These are phyloP conservation scores for Ictidomys tridecemlineatus DNA, from an alignment of 2,113 vertebrate genomes.

Conservation along the genomic window DNA sequence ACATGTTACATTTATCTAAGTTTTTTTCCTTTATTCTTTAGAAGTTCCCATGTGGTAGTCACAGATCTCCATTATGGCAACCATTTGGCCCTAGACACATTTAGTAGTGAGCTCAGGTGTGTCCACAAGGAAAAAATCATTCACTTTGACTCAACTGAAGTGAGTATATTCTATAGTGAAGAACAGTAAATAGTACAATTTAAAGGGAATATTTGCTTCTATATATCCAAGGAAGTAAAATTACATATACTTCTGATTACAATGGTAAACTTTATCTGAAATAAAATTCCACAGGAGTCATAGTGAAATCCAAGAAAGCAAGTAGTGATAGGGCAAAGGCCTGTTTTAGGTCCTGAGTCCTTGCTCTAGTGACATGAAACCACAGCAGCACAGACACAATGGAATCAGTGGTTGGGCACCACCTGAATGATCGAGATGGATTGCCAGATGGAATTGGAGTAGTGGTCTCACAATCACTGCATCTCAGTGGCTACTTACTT, in stretches of 20 bases:
- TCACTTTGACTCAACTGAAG: not conserved
- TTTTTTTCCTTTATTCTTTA: not conserved
- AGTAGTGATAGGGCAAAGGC: not conserved
- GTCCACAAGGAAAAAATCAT: not conserved
- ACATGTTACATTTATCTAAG: not conserved
- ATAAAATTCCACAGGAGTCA: not conserved
- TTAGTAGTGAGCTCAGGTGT: not conserved
- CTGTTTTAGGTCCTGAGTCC: not conserved
- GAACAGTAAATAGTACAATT: not conserved
- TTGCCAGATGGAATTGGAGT: slow-evolving; percentile 82
- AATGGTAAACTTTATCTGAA: slow-evolving; percentile 14
- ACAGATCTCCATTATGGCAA: not conserved
- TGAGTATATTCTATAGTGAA: not conserved
- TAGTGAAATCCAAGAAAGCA: not conserved
- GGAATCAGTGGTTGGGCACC: slow-evolving; percentile 67
- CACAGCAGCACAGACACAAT: slow-evolving; percentile 80
- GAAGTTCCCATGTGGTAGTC: not conserved
- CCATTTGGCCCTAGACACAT: not conserved
- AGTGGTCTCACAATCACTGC: slow-evolving; percentile 80
- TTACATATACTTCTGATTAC: not conserved
- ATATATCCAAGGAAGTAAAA: slow-evolving; percentile 38
- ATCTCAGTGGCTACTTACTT: slow-evolving; percentile 91
- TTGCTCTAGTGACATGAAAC: slow-evolving; percentile 61
- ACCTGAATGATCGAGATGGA: slow-evolving; percentile 58
- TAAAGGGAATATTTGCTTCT: slow-evolving; percentile 55